These are phyloP conservation scores for Drosophila quinaria DNA, from an alignment of 2,888 invertebrate genomes.

Conservation along the genomic window DNA sequence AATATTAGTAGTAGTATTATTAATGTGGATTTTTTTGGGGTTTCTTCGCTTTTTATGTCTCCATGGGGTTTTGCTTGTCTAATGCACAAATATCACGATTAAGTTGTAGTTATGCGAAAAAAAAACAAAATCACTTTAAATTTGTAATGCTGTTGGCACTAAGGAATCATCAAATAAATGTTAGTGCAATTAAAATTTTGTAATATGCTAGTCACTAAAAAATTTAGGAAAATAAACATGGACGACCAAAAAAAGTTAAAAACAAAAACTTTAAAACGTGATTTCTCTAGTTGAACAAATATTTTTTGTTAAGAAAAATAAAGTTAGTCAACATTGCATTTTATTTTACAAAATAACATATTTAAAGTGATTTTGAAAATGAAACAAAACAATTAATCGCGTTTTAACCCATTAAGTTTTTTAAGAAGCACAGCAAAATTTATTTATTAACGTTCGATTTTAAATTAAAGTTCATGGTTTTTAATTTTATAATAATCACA, in stretches of 20 bases:
- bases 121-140: slow-evolving; percentile 68
- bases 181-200: slow-evolving; percentile 11
- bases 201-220: background rate
- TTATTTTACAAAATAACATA: background rate
- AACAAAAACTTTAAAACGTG: slow-evolving; percentile 1
- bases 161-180: slow-evolving; percentile 17
- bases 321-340: background rate
- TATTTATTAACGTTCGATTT: background rate
- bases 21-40: slow-evolving; percentile 57
- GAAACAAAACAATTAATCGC: background rate
- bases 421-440: background rate
- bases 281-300: background rate
- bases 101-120: slow-evolving; percentile 44
- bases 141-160: slow-evolving; percentile 25
- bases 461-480: background rate
- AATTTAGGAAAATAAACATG: background rate
- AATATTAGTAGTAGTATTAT: slow-evolving; percentile 63
- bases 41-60: slow-evolving; percentile 41
- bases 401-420: background rate
- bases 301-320: background rate
- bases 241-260: background rate
- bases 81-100: slow-evolving; percentile 69
- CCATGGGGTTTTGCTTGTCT: slow-evolving; percentile 58
- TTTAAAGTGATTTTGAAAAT: slow-evolving; percentile 49
- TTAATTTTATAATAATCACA: slow-evolving; percentile 6